These are phyloP conservation scores for Ciconia maguari DNA, from an alignment of 2,113 vertebrate species.

Conservation along the genomic window DNA sequence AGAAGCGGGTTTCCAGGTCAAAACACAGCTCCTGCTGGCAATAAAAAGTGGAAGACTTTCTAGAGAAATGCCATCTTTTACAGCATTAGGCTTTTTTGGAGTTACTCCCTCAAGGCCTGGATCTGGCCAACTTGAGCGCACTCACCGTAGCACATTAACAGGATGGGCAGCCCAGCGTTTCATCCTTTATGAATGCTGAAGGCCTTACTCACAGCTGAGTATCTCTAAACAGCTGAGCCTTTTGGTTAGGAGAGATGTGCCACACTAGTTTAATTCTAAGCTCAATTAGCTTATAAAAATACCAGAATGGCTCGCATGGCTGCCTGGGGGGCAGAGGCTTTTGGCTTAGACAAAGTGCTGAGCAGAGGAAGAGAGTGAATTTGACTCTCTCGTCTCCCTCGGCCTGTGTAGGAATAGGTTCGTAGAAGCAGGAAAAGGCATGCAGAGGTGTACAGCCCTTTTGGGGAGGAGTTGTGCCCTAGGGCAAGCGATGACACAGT, in stretches of 20 bases:
- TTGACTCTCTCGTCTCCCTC: not conserved
- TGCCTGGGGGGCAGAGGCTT: not conserved
- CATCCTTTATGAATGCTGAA: conserved; percentile 21
- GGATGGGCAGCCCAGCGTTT: not conserved
- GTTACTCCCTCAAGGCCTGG: conserved; percentile 10
- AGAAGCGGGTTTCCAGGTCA: conserved; percentile 62
- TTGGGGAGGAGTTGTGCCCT: not conserved
- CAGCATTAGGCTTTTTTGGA: not conserved
- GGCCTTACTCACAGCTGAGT: conserved; percentile 42
- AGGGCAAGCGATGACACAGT: not conserved
- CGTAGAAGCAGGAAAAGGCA: not conserved
- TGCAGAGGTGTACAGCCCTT: not conserved
- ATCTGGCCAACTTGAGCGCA: not conserved
- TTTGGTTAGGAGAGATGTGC: conserved; percentile 35
- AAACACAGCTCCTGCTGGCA: conserved; percentile 23
- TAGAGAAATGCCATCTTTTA: conserved; percentile 21
- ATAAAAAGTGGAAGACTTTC: not conserved
- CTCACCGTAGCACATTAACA: not conserved
- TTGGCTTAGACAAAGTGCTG: not conserved
- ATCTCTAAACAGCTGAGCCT: conserved; percentile 51
- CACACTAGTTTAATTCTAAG: conserved; percentile 42
- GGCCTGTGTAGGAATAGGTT: not conserved
- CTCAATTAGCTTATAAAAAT: conserved; percentile 55
- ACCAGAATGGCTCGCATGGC: not conserved
- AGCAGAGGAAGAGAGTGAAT: not conserved